These are phyloP conservation scores for Tethea ocularis DNA, from an alignment of 2,888 invertebrate genomes.

Conservation along the genomic window DNA sequence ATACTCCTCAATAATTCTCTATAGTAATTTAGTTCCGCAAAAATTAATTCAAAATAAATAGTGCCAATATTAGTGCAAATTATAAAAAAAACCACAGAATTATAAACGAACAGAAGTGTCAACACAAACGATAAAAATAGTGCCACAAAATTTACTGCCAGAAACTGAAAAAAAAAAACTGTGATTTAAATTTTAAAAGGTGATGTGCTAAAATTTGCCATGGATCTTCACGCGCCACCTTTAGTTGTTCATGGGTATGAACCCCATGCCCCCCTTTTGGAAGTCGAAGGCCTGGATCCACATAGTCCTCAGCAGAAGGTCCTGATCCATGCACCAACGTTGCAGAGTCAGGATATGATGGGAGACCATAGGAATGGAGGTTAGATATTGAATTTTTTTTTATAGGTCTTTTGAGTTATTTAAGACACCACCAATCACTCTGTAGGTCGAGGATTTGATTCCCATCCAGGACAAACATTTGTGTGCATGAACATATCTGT, in stretches of 20 bases:
- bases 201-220: constrained; percentile 45
- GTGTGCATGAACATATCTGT: no score
- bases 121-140: constrained; percentile 49
- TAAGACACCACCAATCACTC: no score
- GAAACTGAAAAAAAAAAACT: constrained; percentile 17
- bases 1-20: constrained; percentile 63
- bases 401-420: no score
- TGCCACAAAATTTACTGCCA: constrained; percentile 38
- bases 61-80: constrained; percentile 59
- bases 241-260: constrained; percentile 77
- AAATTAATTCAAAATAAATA: constrained; percentile 32
- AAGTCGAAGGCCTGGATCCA: constrained; percentile 76
- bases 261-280: constrained; percentile 74
- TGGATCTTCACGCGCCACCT: constrained; percentile 78
- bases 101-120: constrained; percentile 35
- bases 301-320: constrained; percentile 80
- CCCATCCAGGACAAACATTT: no score
- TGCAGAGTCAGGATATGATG: constrained; percentile 75
- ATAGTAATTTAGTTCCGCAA: constrained; percentile 39
- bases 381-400: no score
- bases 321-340: constrained; percentile 72
- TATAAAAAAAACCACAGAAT: constrained; percentile 31
- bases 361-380: constrained; percentile 77
- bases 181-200: constrained; percentile 17
- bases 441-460: no score